Percentiles rank a stretch among this genome's conserved stretches.
Conservation (phyloP, 2,797 vertebrate genomes). For the Myotis vivesi region DNA sequence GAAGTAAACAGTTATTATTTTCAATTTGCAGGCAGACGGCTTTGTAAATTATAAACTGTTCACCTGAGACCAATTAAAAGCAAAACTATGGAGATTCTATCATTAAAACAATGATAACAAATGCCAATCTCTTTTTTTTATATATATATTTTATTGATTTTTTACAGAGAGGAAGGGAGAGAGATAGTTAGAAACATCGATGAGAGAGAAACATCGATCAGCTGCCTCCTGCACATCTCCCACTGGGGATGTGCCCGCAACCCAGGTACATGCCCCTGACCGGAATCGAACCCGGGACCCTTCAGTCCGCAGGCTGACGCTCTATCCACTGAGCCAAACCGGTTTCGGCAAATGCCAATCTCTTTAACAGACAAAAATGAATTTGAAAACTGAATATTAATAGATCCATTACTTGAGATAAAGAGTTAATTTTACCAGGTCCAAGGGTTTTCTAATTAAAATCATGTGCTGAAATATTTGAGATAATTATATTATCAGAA, state of each 20-base stretch:
- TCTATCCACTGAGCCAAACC: too few species aligned
- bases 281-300: too few species aligned
- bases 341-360: constrained; percentile 29
- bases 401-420: constrained; percentile 26
- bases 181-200: too few species aligned
- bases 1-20: background rate
- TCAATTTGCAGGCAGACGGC: background rate
- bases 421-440: background rate
- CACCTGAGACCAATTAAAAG: constrained; percentile 6
- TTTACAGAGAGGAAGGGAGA: too few species aligned
- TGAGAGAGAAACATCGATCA: too few species aligned
- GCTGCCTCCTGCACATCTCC: too few species aligned
- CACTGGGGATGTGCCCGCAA: too few species aligned
- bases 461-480: constrained; percentile 55
- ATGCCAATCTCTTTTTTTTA: background rate
- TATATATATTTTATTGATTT: too few species aligned
- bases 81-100: background rate
- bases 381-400: constrained; percentile 40
- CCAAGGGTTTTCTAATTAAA: constrained; percentile 47
- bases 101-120: constrained; percentile 37
- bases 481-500: constrained; percentile 62
- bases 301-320: too few species aligned
- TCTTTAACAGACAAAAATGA: background rate
- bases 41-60: constrained; percentile 33
- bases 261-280: too few species aligned